These are phyloP conservation scores for Phytoseiulus persimilis DNA, from an alignment of 2,888 invertebrate species.

Conservation along the genomic window DNA sequence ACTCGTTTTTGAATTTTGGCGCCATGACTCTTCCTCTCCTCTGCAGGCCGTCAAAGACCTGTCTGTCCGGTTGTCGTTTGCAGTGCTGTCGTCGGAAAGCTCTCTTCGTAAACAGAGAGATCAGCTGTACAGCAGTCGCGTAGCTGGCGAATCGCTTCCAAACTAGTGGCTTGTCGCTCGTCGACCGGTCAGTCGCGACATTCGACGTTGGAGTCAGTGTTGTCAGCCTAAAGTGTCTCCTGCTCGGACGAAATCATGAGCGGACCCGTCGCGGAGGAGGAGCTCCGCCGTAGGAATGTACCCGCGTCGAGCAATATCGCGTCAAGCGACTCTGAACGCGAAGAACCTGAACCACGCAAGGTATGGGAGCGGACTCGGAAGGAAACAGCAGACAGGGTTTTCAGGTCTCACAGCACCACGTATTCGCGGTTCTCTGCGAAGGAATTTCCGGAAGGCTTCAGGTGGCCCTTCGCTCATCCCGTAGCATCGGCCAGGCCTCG, in stretches of 20 bases:
- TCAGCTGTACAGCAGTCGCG: background rate
- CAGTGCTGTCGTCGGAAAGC: background rate
- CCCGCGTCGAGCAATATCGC: slow-evolving; percentile 6
- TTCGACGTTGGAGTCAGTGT: background rate
- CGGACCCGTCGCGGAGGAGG: slow-evolving; percentile 7
- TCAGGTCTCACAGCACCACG: too few species aligned
- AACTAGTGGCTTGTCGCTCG: background rate
- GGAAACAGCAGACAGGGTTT: too few species aligned
- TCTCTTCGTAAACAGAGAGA: background rate
- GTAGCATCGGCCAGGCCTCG: background rate
- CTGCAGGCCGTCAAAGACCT: background rate
- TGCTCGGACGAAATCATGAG: background rate
- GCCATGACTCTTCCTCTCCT: background rate
- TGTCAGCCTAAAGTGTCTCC: background rate
- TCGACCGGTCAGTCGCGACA: background rate
- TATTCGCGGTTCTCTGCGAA: background rate
- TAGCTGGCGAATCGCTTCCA: background rate
- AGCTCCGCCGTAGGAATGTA: slow-evolving; percentile 36
- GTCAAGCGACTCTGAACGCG: slow-evolving; percentile 31
- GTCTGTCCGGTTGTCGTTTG: background rate
- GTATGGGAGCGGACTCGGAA: background rate
- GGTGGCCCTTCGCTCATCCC: background rate
- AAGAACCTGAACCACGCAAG: slow-evolving; percentile 7
- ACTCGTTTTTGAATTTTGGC: background rate
- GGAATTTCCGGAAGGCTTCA: background rate